Percentiles rank a stretch among this genome's conserved stretches.
Evolutionary conservation across 2,888 invertebrate species (phyloP).

Genomic region (Rhagium mordax): DNA sequence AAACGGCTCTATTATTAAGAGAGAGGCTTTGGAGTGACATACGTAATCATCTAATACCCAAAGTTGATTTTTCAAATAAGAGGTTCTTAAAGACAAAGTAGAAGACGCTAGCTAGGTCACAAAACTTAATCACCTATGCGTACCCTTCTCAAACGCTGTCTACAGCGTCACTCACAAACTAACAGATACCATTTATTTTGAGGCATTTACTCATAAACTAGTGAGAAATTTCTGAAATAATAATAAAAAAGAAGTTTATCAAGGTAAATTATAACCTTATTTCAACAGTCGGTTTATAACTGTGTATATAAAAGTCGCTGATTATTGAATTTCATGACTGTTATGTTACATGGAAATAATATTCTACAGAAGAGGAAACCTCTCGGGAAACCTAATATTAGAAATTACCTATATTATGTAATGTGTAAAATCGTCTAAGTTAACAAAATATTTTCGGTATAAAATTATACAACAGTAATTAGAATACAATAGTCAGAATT

Average conservation of each 20-base stretch:
- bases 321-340: too few relatives aligned
- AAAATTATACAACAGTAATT: too few relatives aligned
- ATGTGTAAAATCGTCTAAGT: too few relatives aligned
- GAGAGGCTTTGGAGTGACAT: not conserved
- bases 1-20: not conserved
- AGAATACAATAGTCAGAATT: too few relatives aligned
- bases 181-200: not conserved
- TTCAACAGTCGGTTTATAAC: too few relatives aligned
- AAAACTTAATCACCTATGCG: not conserved
- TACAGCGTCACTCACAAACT: not conserved
- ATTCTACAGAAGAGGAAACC: too few relatives aligned
- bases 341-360: too few relatives aligned
- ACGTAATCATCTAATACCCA: not conserved
- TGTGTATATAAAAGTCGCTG: too few relatives aligned
- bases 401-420: too few relatives aligned
- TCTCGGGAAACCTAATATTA: too few relatives aligned
- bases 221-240: not conserved
- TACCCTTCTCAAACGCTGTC: not conserved
- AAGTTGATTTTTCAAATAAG: not conserved
- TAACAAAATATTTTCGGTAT: too few relatives aligned
- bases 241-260: not conserved
- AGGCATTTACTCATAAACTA: not conserved
- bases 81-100: not conserved
- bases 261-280: not conserved
- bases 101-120: not conserved